phyloP scores from a whole-genome alignment of 1,140 invertebrate species.

The Rhynchophorus ferrugineus region DNA sequence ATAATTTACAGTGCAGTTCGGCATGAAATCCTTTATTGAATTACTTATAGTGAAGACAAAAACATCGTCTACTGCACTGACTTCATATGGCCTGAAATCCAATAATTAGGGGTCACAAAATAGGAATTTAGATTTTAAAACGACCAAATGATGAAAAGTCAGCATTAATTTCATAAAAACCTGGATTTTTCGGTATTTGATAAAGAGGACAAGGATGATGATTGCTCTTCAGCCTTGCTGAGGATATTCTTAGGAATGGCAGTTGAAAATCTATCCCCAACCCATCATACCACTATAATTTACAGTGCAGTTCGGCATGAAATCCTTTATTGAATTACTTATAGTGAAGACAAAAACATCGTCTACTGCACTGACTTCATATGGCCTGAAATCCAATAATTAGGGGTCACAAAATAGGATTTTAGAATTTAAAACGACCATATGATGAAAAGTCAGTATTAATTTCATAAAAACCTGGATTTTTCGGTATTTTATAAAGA shows the following conservation, averaged over 20 bases:
- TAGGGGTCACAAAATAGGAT: background rate
- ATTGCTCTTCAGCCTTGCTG: too few relatives aligned
- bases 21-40: conserved; percentile 78
- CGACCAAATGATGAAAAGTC: too few relatives aligned
- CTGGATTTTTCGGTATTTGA: too few relatives aligned
- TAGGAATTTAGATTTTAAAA: background rate
- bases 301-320: conserved; percentile 77
- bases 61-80: conserved; percentile 58
- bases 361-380: conserved; percentile 60
- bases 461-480: too few relatives aligned
- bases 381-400: conserved; percentile 47
- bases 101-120: background rate
- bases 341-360: conserved; percentile 66
- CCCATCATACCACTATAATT: too few relatives aligned
- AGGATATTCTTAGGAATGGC: too few relatives aligned
- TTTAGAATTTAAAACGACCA: conserved; percentile 45
- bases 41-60: conserved; percentile 69
- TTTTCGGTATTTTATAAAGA: too few relatives aligned
- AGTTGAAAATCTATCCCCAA: too few relatives aligned
- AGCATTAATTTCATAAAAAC: too few relatives aligned
- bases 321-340: conserved; percentile 71
- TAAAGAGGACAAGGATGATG: too few relatives aligned
- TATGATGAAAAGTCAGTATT: too few relatives aligned
- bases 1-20: conserved; percentile 71
- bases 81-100: conserved; percentile 58